Percentiles rank a stretch among this genome's conserved stretches.
Evolutionary conservation across 2,797 vertebrate genomes (phyloP).

Genomic region (Paramormyrops hopkinsi): DNA sequence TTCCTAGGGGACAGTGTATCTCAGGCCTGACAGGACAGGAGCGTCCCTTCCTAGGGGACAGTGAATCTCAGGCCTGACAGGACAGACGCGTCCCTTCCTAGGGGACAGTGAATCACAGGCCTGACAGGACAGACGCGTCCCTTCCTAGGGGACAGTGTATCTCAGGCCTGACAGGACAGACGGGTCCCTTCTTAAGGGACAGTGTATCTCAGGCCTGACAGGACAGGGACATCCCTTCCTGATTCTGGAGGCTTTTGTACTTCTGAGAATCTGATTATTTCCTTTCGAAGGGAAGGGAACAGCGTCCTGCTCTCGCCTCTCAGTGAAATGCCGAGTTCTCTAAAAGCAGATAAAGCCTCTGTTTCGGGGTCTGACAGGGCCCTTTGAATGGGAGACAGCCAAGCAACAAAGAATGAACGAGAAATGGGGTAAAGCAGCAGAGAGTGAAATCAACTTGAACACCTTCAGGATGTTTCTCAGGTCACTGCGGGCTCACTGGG

Average conservation of each 20-base stretch:
- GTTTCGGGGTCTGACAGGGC: background rate
- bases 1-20: background rate
- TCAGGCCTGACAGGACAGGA: background rate
- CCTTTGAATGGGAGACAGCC: background rate
- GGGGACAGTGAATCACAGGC: background rate
- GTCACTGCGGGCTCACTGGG: background rate
- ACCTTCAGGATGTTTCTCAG: background rate
- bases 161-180: background rate
- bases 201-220: background rate
- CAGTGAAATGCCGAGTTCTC: background rate
- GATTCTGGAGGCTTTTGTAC: background rate
- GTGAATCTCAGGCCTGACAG: background rate
- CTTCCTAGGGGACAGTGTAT: background rate
- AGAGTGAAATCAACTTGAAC: background rate
- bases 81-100: background rate
- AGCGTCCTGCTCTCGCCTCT: background rate
- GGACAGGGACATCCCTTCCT: background rate
- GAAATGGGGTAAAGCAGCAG: background rate
- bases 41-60: background rate
- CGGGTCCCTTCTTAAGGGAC: background rate
- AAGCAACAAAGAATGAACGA: background rate
- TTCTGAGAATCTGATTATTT: background rate
- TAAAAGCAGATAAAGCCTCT: background rate
- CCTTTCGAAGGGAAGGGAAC: background rate
- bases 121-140: background rate